These are phyloP conservation scores for Eilema sororculum DNA, from an alignment of 2,888 invertebrate species.

Conservation along the genomic window DNA sequence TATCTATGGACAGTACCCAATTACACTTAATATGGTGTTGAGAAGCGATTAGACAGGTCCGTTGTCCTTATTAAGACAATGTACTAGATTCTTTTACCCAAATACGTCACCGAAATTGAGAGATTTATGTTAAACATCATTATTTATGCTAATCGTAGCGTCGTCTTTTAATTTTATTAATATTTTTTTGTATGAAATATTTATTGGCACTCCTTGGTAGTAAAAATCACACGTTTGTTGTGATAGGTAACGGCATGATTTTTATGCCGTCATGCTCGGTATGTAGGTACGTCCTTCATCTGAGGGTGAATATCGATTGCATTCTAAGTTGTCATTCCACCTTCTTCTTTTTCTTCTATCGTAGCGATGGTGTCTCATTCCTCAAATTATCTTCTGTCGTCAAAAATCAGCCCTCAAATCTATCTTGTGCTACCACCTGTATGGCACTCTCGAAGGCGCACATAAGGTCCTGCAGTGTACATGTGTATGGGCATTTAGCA, in stretches of 20 bases:
- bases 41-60: constrained; percentile 23
- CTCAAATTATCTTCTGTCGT: too few species aligned
- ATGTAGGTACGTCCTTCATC: neutral
- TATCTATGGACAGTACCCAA: constrained; percentile 22
- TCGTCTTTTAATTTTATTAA: neutral
- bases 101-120: neutral
- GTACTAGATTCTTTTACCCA: neutral
- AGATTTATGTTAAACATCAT: neutral
- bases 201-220: neutral
- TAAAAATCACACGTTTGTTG: neutral
- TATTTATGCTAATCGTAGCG: neutral
- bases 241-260: neutral
- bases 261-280: neutral
- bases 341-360: too few species aligned
- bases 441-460: too few species aligned
- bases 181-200: neutral
- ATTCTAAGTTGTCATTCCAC: neutral
- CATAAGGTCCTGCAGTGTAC: too few species aligned
- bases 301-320: neutral
- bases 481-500: too few species aligned
- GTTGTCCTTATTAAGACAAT: constrained; percentile 10
- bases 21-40: constrained; percentile 30
- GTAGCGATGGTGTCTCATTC: too few species aligned
- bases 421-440: too few species aligned
- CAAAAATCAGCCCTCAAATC: too few species aligned